These are phyloP conservation scores for Phycodurus eques DNA, from an alignment of 2,113 vertebrate genomes.

Conservation along the genomic window DNA sequence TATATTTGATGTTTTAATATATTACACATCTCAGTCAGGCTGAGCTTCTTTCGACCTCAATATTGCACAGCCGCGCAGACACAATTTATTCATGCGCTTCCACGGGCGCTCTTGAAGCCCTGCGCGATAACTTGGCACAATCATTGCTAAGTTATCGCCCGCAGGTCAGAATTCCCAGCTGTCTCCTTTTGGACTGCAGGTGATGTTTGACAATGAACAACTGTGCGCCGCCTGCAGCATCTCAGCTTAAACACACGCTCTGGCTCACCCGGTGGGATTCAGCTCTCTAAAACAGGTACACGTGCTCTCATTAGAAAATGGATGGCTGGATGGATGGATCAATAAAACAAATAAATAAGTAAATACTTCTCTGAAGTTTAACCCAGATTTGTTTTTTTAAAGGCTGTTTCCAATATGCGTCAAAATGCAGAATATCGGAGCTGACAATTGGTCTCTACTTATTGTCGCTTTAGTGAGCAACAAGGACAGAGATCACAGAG, in stretches of 20 bases:
- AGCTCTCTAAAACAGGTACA: neutral
- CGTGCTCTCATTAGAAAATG: neutral
- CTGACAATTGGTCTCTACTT: too few species aligned
- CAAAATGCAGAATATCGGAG: too few species aligned
- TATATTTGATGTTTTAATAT: too few species aligned
- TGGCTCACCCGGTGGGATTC: neutral
- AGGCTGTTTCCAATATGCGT: too few species aligned
- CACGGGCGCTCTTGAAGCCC: neutral
- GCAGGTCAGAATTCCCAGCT: conserved; percentile 20
- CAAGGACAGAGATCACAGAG: too few species aligned
- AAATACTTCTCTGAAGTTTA: too few species aligned
- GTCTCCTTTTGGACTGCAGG: conserved; percentile 3
- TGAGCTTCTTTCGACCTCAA: neutral
- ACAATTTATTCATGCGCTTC: neutral
- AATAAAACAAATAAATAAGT: neutral
- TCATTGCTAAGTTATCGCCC: neutral
- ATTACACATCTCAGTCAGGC: neutral
- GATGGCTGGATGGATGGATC: neutral
- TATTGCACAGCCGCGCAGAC: neutral
- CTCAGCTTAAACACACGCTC: conserved; percentile 1
- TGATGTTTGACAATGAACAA: conserved; percentile 19
- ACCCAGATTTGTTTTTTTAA: too few species aligned
- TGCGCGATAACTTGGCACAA: conserved; percentile 21
- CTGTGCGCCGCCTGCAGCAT: neutral
- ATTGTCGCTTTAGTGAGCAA: too few species aligned